Conservation (phyloP, 2,888 invertebrate species). For the Octodonta nipae region DNA sequence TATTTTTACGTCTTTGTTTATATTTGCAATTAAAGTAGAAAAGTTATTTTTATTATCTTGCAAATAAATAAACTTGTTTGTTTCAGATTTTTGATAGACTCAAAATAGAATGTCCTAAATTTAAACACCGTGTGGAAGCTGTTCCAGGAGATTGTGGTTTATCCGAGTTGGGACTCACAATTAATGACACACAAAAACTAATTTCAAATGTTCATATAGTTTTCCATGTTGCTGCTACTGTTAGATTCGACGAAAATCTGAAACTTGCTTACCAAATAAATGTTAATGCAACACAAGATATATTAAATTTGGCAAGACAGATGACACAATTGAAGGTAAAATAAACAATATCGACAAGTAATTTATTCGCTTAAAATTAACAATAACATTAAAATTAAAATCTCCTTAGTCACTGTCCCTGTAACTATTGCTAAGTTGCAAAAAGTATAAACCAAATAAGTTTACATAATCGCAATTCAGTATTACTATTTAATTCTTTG, state of each 20-base stretch:
- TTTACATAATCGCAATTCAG: not conserved
- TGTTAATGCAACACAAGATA: constrained; percentile 60
- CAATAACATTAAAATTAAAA: too few relatives aligned
- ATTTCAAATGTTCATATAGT: constrained; percentile 52
- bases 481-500: not conserved
- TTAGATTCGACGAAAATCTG: constrained; percentile 74
- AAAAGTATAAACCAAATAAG: too few relatives aligned
- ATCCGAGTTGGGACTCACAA: constrained; percentile 49
- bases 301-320: constrained; percentile 56
- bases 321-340: constrained; percentile 58
- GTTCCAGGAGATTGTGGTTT: constrained; percentile 55
- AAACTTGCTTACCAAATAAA: constrained; percentile 66
- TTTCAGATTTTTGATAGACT: constrained; percentile 42
- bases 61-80: constrained; percentile 4
- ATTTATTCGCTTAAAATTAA: too few relatives aligned
- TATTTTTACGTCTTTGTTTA: too few relatives aligned
- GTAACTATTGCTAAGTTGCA: too few relatives aligned
- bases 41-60: too few relatives aligned
- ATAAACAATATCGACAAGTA: too few relatives aligned
- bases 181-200: constrained; percentile 46
- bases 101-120: constrained; percentile 42
- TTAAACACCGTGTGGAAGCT: constrained; percentile 52
- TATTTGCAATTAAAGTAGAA: too few relatives aligned
- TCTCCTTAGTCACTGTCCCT: too few relatives aligned
- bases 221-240: constrained; percentile 86